Conservation (phyloP, 2,797 vertebrate species). For the Mus minutoides region DNA sequence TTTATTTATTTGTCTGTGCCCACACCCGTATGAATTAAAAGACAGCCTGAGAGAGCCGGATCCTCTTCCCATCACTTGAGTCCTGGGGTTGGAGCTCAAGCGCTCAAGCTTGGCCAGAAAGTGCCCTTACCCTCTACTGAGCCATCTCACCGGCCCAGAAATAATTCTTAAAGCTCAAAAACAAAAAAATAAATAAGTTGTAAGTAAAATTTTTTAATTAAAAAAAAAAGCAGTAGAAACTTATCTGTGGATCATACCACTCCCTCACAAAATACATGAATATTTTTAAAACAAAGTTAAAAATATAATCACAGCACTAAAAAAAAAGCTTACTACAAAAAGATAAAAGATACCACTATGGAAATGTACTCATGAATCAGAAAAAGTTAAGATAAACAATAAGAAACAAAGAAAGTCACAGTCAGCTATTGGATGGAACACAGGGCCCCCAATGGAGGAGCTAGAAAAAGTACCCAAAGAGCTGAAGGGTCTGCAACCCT, state of each 20-base stretch:
- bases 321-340: neutral
- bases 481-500: no score
- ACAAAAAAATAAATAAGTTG: neutral
- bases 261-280: neutral
- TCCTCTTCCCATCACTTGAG: neutral
- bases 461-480: no score
- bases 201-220: neutral
- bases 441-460: no score
- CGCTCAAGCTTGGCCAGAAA: neutral
- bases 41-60: neutral
- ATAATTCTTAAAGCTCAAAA: neutral
- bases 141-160: neutral
- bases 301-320: neutral
- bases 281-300: conserved; percentile 3
- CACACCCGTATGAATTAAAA: neutral
- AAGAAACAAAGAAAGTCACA: neutral
- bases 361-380: neutral
- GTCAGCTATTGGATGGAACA: no score
- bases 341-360: neutral
- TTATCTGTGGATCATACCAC: neutral
- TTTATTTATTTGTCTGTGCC: neutral
- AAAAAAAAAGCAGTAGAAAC: neutral
- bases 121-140: neutral
- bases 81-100: neutral
- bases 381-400: neutral